A percentile compares a stretch with the other conserved stretches of the same genome.
Conservation (phyloP, 37 sponge, comb jelly and placozoan species). For the Aplysina aerophoba region DNA sequence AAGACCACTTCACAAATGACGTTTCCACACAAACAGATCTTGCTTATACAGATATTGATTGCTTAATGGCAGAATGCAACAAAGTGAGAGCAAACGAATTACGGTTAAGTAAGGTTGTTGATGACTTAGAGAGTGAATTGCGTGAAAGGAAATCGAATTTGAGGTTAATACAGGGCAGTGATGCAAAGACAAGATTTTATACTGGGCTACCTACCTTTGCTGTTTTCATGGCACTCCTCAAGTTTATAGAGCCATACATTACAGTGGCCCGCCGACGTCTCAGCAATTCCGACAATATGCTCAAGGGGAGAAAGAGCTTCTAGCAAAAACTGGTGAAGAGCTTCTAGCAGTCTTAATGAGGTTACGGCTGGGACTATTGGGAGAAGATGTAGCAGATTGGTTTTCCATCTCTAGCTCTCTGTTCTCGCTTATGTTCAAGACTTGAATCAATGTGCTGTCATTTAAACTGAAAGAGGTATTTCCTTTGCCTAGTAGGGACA, state of each 20-base stretch:
- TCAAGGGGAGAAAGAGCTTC: background rate
- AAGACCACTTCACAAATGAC: too few species aligned
- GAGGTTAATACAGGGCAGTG: too few species aligned
- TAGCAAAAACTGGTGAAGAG: background rate
- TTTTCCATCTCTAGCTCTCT: background rate
- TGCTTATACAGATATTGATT: too few species aligned
- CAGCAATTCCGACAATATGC: too few species aligned
- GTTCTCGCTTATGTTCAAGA: background rate
- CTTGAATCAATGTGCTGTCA: background rate
- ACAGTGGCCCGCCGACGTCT: background rate
- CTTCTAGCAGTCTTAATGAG: background rate
- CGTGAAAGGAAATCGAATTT: too few species aligned
- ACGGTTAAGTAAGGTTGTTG: too few species aligned
- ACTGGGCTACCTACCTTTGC: too few species aligned
- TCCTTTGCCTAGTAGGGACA: background rate
- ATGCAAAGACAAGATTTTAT: too few species aligned
- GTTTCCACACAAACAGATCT: too few species aligned
- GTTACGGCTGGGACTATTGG: background rate
- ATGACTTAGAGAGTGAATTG: too few species aligned
- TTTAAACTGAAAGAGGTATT: background rate
- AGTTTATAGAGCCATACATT: background rate
- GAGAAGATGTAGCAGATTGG: constrained; percentile 12
- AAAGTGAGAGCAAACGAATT: too few species aligned
- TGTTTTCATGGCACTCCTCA: background rate
- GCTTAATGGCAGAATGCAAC: too few species aligned